Percentiles rank a stretch among this genome's conserved stretches.
Evolutionary conservation across 2,888 invertebrate species (phyloP).

Genomic region (Octodonta nipae): DNA sequence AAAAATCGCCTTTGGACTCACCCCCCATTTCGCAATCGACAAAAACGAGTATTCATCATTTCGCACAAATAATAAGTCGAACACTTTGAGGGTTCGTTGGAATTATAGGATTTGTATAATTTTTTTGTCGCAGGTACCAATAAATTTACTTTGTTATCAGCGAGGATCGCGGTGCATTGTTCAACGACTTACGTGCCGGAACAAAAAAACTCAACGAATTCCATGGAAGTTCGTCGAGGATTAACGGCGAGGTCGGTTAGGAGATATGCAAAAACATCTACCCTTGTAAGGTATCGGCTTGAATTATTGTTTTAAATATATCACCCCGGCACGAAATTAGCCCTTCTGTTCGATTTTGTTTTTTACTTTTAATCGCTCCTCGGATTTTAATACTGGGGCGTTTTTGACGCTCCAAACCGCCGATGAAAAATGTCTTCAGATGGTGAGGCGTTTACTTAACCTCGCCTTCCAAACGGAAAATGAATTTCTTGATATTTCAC

Average conservation of each 20-base stretch:
- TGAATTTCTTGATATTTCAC: too few relatives aligned
- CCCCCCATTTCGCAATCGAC: neutral
- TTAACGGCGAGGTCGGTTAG: constrained; percentile 7
- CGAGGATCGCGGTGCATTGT: constrained; percentile 5
- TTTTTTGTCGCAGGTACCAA: constrained; percentile 26
- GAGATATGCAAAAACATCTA: constrained; percentile 20
- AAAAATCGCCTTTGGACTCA: constrained; percentile 11
- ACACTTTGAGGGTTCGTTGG: constrained; percentile 9
- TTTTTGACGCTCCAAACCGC: too few relatives aligned
- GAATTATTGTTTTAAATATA: constrained; percentile 27
- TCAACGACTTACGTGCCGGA: constrained; percentile 6
- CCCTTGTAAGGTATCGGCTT: constrained; percentile 24
- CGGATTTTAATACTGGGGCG: constrained; percentile 16
- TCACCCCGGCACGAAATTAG: constrained; percentile 18
- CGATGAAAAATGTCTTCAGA: too few relatives aligned
- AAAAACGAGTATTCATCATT: constrained; percentile 7
- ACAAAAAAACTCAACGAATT: too few relatives aligned
- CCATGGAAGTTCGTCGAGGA: constrained; percentile 5
- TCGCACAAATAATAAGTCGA: constrained; percentile 7
- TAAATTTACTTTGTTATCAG: constrained; percentile 26
- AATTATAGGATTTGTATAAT: constrained; percentile 22
- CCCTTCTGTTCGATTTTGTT: constrained; percentile 18
- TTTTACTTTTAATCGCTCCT: constrained; percentile 18
- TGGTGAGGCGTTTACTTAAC: too few relatives aligned
- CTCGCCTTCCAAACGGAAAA: too few relatives aligned